These are phyloP conservation scores for Aspidapion aeneum DNA, from an alignment of 2,888 invertebrate species.

Conservation along the genomic window DNA sequence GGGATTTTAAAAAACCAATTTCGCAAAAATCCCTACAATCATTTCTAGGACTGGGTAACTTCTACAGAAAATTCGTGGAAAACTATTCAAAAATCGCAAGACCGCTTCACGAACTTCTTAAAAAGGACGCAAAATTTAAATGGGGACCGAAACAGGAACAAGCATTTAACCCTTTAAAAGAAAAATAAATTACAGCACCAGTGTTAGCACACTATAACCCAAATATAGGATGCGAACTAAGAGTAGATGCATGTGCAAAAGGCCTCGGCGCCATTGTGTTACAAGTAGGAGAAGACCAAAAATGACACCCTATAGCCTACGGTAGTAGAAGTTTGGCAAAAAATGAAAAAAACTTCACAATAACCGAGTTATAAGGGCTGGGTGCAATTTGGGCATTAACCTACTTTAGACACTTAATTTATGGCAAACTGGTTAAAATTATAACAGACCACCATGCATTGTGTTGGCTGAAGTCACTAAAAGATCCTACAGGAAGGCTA, in stretches of 20 bases:
- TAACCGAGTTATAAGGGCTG: conserved; percentile 1
- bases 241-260: background rate
- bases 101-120: too few species aligned
- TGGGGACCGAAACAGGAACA: conserved; percentile 1
- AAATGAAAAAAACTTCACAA: background rate
- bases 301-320: background rate
- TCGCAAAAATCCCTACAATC: background rate
- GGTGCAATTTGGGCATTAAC: conserved; percentile 5
- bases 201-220: background rate
- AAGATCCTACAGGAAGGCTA: conserved; percentile 7
- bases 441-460: conserved; percentile 4
- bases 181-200: conserved; percentile 1
- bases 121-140: background rate
- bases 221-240: background rate
- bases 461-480: background rate
- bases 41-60: conserved; percentile 25
- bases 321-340: background rate
- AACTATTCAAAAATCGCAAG: background rate
- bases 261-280: background rate
- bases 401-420: conserved; percentile 1
- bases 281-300: background rate
- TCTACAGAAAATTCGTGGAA: conserved; percentile 21
- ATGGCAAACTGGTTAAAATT: conserved; percentile 5
- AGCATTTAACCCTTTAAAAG: background rate
- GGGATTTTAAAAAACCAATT: background rate